Conservation (phyloP, 2,888 invertebrate genomes). For the Alviniconcha strummeri region DNA sequence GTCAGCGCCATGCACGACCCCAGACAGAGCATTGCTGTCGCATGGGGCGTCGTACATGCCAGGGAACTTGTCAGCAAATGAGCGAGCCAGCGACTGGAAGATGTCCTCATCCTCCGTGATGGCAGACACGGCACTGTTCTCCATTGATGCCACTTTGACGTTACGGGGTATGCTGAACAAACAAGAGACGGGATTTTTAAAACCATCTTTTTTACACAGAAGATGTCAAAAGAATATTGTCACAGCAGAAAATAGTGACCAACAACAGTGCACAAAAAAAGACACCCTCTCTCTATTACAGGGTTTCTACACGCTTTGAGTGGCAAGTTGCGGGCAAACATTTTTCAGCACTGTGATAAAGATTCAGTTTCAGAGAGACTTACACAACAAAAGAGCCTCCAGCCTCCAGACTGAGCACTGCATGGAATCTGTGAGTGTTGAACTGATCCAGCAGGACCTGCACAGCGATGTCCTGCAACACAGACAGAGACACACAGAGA, state of each 20-base stretch:
- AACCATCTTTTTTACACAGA: too few relatives aligned
- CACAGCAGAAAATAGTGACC: too few relatives aligned
- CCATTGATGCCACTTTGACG: conserved; percentile 21
- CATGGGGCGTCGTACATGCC: conserved; percentile 37
- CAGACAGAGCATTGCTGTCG: conserved; percentile 40
- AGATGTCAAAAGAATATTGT: too few relatives aligned
- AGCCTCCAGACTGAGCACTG: conserved; percentile 84
- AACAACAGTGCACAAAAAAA: too few relatives aligned
- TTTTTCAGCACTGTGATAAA: too few relatives aligned
- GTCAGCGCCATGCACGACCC: conserved; percentile 66
- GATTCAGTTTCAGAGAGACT: conserved; percentile 42
- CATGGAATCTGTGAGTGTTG: conserved; percentile 81
- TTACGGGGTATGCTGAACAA: conserved; percentile 45
- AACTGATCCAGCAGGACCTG: conserved; percentile 81
- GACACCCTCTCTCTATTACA: too few relatives aligned
- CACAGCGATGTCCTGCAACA: conserved; percentile 51
- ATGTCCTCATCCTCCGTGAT: conserved; percentile 65
- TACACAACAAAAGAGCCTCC: conserved; percentile 82
- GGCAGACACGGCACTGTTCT: conserved; percentile 33
- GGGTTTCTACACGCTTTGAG: too few relatives aligned
- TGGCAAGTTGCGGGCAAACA: too few relatives aligned
- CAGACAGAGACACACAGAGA: neutral
- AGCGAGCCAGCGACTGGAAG: conserved; percentile 57
- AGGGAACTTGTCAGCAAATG: conserved; percentile 60
- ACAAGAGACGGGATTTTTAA: too few relatives aligned